Conservation (phyloP, 2,797 vertebrate genomes). For the Pyrocephalus nanus region DNA sequence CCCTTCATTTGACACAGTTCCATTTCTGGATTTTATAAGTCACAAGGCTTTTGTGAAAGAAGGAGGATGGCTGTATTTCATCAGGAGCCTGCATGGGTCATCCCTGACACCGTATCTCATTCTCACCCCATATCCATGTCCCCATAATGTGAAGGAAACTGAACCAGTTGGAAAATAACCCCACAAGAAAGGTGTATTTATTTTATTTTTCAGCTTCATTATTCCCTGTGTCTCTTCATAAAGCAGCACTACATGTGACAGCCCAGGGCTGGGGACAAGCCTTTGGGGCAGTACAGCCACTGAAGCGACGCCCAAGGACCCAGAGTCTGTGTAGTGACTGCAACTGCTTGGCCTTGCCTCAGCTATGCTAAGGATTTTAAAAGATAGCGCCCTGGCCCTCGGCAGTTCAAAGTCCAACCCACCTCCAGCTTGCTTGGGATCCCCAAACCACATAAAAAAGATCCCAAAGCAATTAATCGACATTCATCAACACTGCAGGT, state of each 20-base stretch:
- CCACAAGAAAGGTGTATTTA: not conserved
- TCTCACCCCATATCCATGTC: not conserved
- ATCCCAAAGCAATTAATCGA: not conserved
- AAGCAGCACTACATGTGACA: not conserved
- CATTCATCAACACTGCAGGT: not conserved
- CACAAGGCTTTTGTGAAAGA: not conserved
- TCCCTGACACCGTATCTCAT: not conserved
- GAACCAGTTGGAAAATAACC: not conserved
- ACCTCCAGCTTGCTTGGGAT: not conserved
- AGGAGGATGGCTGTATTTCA: not conserved
- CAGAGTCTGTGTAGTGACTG: accelerated
- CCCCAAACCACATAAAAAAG: not conserved
- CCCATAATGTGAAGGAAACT: accelerated
- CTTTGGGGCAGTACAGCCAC: not conserved
- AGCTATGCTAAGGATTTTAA: not conserved
- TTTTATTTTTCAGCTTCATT: not conserved
- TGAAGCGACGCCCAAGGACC: accelerated
- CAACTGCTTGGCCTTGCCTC: not conserved
- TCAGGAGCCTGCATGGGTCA: not conserved
- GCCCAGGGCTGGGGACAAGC: not conserved
- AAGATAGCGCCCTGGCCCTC: not conserved
- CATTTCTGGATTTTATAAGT: not conserved
- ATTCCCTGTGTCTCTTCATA: not conserved
- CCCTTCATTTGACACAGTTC: not conserved
- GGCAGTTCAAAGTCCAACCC: not conserved